Evolutionary conservation across 2,888 invertebrate genomes (phyloP), one percentile per base, ranked within the genome.

Genomic region (Cistogaster globosa): DNA sequence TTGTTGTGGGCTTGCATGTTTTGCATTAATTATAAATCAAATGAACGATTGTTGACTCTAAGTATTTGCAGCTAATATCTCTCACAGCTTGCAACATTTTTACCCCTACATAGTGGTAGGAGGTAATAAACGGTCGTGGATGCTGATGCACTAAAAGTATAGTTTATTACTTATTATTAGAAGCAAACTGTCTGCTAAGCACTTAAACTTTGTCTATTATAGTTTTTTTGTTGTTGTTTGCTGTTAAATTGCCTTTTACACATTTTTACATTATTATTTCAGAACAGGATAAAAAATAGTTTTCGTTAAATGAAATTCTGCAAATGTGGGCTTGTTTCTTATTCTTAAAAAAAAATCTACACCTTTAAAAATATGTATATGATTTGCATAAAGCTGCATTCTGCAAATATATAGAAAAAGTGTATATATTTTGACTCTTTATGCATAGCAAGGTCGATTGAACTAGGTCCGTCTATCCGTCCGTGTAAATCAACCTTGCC

Each of bases 1-100:
- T 57, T 5, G 72, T 74, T 77, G 84, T 84, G 77, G 84, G 72
- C 12, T 84, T 80, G 80, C 84, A 84, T 84, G 80, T 77, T 76
- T 84, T 84, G 84, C 84, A 84, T 84, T 84, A 84, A 84, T 84
- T 84, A 80, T 68, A 72, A 77, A 84, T 48, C 62, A 57, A 81
- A 80, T 84, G 76, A 79, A 75, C 69, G 16, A 67, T 58, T 65
- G 83, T 68, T 78, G 84, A 76, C 84, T 84, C 18, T 38, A 67
- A 55, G 51, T 57, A 26, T 51, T 80, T 62, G 72, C 67, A 38
- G 36, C 55, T 57, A 53, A 77, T 62, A 55, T 72, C 45, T 58
- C 32, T 6, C 42, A 42, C 12, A 11, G 12, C 12, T 7, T 42
- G 2, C 42, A 11, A 42, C 12, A 12, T 32, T 32, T 32, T 32